phyloP scores from a whole-genome alignment of 2,797 vertebrate genomes.

The Anableps anableps region DNA sequence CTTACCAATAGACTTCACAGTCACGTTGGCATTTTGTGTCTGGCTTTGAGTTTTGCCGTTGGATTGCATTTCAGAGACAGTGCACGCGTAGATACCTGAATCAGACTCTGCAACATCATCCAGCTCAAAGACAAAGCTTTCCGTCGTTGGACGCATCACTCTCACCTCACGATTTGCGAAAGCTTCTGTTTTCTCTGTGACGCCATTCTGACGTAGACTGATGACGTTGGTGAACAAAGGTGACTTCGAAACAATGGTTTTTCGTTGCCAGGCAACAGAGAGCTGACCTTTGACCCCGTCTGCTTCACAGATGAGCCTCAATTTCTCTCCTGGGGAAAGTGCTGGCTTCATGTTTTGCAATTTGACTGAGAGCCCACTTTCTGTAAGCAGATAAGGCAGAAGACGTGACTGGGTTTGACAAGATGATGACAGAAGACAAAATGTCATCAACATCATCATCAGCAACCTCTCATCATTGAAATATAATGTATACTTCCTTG shows the following conservation, averaged over 20 bases:
- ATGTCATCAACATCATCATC: not conserved
- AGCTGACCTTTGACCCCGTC: conserved; percentile 66
- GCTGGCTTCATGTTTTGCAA: conserved; percentile 11
- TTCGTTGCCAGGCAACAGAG: conserved; percentile 85
- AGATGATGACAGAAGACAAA: not conserved
- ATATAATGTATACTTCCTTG: not conserved
- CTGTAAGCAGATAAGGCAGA: conserved; percentile 64
- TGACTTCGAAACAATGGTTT: not conserved
- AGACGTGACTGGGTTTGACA: conserved; percentile 5
- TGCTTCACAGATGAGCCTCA: conserved; percentile 80
- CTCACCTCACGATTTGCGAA: conserved; percentile 51
- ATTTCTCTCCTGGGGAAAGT: conserved; percentile 72
- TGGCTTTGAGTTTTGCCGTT: conserved; percentile 60
- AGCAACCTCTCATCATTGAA: not conserved
- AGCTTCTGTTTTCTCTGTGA: conserved; percentile 31
- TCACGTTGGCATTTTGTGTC: conserved; percentile 48
- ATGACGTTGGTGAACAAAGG: conserved; percentile 61
- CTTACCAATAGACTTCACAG: conserved; percentile 68
- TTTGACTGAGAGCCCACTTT: conserved; percentile 70
- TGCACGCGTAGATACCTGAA: conserved; percentile 82
- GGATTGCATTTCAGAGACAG: conserved; percentile 81
- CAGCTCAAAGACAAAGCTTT: conserved; percentile 73
- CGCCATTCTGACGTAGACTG: conserved; percentile 72
- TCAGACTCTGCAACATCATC: conserved; percentile 68
- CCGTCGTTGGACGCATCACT: conserved; percentile 41